Evolutionary conservation across 2,797 vertebrate species (phyloP), one percentile per base, ranked within the genome.

Genomic region (Fundulus diaphanus): DNA sequence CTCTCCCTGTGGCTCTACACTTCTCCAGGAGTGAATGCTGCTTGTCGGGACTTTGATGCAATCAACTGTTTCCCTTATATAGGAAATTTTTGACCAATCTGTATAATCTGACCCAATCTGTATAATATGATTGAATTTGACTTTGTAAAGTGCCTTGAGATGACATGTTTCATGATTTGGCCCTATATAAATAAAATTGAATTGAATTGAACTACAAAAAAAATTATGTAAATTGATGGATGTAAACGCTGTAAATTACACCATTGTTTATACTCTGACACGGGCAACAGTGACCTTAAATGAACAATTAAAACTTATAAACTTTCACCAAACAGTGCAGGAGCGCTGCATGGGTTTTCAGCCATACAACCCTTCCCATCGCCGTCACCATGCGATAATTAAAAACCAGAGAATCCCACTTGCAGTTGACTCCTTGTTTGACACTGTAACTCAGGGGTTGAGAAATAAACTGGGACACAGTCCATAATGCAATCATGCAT

Each of bases 401-500:
- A 76, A 75, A 86, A 90, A 88, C 68, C 71, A 22, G 67, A 8
- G 37, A 78, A 54, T 84, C 80, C 78, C 76, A 77, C 83, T 82
- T 74, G 84, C 33, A 66, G 81, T 74, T 18, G 0, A 49, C 68
- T 80, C 89, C 91, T 90, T 92, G 87, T 92, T 90, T 89, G 74
- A 72, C 72, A 67, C 76, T 74, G 71, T 88, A 90, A 88, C 82
- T 87, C 73, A 80, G 72, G 5, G 88, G 86, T 87, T 77, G 76
- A 81, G 88, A 92, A 88, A 91, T 88, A 88, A 89, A 84, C 86
- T 61, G 78, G 78, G 83, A 93, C 73, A 76, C 79, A 73, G 89
- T 78, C 82, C 70, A 54, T 93, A 92, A 92, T 93, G 91, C 88
- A 92, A 93, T 95, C 92, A 93, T 90, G 85, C 68, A 81, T 90